Evolutionary conservation across 2,888 invertebrate genomes (phyloP).

Genomic region (Aphodius granarius): DNA sequence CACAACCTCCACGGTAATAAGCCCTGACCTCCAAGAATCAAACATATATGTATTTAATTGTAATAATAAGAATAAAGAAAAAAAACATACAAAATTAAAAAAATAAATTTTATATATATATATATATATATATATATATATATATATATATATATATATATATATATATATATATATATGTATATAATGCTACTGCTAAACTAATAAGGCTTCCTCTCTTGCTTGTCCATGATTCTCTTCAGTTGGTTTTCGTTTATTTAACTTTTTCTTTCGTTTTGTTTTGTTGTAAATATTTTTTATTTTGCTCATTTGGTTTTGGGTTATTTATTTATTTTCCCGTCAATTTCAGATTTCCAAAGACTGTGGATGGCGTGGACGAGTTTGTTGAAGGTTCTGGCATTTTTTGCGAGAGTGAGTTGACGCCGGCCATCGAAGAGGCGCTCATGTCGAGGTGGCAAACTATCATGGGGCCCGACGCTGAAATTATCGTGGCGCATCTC

Average conservation of each 20-base stretch:
- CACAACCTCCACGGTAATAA: conserved; percentile 60
- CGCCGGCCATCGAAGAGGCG: conserved; percentile 75
- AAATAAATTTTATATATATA: background rate
- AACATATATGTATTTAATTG: too few species aligned
- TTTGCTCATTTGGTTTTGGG: conserved; percentile 16
- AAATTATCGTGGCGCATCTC: conserved; percentile 79
- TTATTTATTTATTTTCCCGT: conserved; percentile 37
- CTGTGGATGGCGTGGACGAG: conserved; percentile 45
- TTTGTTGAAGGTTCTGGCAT: conserved; percentile 44
- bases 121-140: too few species aligned
- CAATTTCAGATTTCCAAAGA: conserved; percentile 54
- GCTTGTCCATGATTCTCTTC: background rate
- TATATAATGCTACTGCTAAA: background rate
- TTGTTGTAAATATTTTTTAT: conserved; percentile 16
- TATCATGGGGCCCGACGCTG: conserved; percentile 75
- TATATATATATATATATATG: background rate
- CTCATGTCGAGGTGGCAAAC: conserved; percentile 83
- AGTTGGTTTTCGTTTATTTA: background rate
- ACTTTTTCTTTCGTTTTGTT: conserved; percentile 1
- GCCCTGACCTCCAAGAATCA: conserved; percentile 28
- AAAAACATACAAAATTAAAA: background rate
- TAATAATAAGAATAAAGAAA: conserved; percentile 5
- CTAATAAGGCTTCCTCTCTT: background rate
- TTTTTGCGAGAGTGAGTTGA: conserved; percentile 50
- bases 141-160: too few species aligned